These are phyloP conservation scores for Promerops cafer DNA, from an alignment of 2,113 vertebrate genomes.

Conservation along the genomic window DNA sequence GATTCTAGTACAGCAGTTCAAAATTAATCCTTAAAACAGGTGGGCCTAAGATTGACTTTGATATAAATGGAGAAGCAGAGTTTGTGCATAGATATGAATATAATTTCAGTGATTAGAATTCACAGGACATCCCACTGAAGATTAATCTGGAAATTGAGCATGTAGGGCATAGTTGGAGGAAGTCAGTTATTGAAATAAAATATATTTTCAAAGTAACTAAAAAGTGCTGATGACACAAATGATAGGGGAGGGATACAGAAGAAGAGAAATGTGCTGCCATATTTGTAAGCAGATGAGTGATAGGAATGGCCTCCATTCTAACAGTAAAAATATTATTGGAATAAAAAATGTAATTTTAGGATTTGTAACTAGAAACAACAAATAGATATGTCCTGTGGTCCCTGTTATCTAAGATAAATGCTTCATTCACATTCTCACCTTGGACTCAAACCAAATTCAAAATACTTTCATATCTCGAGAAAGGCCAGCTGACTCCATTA, in stretches of 20 bases:
- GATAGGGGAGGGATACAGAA: not conserved
- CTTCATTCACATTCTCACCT: not conserved
- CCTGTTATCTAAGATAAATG: not conserved
- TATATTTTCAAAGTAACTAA: not conserved
- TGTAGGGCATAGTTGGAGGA: not conserved
- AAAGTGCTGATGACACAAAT: not conserved
- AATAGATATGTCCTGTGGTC: not conserved
- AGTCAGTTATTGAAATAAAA: conserved; percentile 13
- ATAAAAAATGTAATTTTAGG: not conserved
- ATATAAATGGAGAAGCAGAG: not conserved
- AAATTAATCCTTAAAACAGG: conserved; percentile 43
- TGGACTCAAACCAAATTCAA: not conserved
- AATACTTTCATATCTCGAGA: not conserved
- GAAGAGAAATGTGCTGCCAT: not conserved
- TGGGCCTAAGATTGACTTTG: not conserved
- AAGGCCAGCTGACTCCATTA: not conserved
- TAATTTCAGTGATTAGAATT: conserved; percentile 18
- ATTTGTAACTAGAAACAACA: not conserved
- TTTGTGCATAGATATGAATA: not conserved
- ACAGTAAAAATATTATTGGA: not conserved
- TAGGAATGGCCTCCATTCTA: not conserved
- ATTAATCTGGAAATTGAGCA: not conserved
- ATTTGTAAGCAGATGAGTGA: not conserved
- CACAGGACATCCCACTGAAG: not conserved
- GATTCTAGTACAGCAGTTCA: not conserved